Evolutionary conservation across 1,140 invertebrate species (phyloP).

Genomic region (Aricia agestis): DNA sequence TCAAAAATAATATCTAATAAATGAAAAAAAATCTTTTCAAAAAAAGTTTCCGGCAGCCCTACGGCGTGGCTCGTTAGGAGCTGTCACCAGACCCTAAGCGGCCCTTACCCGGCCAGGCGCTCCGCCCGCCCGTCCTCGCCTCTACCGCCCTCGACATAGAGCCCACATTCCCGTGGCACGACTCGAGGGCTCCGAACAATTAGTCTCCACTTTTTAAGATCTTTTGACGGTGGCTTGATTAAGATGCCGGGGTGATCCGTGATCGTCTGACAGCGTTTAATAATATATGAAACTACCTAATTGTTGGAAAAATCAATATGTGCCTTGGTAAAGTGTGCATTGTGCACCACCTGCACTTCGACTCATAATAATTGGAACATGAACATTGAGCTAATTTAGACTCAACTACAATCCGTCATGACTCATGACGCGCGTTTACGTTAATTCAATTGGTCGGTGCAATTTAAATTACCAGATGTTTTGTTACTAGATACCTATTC

Average conservation of each 20-base stretch:
- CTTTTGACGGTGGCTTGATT: slow-evolving; percentile 31
- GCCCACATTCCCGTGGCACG: slow-evolving; percentile 14
- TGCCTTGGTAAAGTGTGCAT: neutral
- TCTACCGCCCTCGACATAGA: neutral
- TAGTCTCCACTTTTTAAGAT: slow-evolving; percentile 24
- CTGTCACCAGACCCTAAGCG: slow-evolving; percentile 31
- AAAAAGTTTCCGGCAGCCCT: slow-evolving; percentile 22
- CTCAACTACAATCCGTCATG: no score
- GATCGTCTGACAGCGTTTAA: slow-evolving; percentile 15
- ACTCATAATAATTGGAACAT: neutral
- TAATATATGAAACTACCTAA: neutral
- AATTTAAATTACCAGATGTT: no score
- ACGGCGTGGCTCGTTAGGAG: slow-evolving; percentile 27
- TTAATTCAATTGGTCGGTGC: no score
- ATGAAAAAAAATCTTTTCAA: neutral
- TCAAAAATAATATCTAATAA: neutral
- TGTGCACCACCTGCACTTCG: neutral
- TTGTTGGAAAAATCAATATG: neutral
- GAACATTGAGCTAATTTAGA: no score
- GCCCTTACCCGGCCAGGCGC: slow-evolving; percentile 18
- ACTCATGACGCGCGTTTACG: no score
- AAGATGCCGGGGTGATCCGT: slow-evolving; percentile 16
- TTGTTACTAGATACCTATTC: no score
- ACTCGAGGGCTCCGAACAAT: slow-evolving; percentile 21
- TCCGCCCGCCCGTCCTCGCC: neutral